Base-by-base conservation (phyloP, 2,113 vertebrate genomes). In the Eretmochelys imbricata region DNA sequence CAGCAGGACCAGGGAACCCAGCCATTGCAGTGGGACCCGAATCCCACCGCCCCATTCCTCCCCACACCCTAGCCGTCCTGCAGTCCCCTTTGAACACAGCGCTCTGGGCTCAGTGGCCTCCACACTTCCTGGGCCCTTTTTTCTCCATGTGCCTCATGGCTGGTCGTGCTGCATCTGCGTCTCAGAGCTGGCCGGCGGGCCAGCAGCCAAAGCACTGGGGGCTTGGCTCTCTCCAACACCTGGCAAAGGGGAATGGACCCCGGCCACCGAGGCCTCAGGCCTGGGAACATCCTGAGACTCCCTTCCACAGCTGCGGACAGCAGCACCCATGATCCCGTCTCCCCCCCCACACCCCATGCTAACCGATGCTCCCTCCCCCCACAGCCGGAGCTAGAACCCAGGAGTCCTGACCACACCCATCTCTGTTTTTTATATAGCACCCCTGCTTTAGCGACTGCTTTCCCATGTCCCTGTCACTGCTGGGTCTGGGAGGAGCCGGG, bases 11-110 rank as follows among this genome's bases (percentile, higher is more conserved):
- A 62, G 59, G 59, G 6, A 62, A 62, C 53, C 29, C 59, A 62
- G 59, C 11, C 59, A 62, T 62, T 7, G 12, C 59, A 62, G 29
- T 31, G 29, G 31, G 29, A 31, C 59, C 59, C 2, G 29, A 31
- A 13, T 7, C 59, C 59, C 29, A 35, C 14, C 59, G 5, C 27
- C 57, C 24, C 10, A 4, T 25, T 10, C 54, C 54, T 27, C 24
- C 25, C 25, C 55, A 1, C 65, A 9, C 25, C 62, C 55, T 42
- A 3, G 54, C 29, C 6, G 0, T 0, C 14, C 55, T 1, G 49
- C 48, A 29, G 8, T 1, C 1, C 35, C 89, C 31, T 2, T 65
- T 1, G 1, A 0, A 10, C 0, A 10, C 14, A 8, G 85, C 7
- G 6, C 80, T 13, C 0, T 0, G 1, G 10, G 25, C 55, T 65